Conservation (phyloP, 2,888 invertebrate species). For the Stenchaetothrips biformis region DNA sequence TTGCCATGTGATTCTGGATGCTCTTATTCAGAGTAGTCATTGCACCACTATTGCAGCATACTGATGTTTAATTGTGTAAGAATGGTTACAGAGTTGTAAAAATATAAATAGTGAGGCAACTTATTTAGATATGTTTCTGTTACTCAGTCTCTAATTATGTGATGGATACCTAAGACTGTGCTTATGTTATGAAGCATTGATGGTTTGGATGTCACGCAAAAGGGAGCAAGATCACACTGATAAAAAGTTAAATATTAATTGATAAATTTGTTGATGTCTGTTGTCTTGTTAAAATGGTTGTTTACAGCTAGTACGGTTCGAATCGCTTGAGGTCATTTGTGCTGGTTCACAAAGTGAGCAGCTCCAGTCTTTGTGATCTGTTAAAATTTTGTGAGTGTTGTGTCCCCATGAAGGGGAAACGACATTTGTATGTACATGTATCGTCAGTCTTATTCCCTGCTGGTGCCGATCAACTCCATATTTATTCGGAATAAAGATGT, state of each 20-base stretch:
- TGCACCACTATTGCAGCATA: not conserved
- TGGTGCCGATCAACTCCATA: not conserved
- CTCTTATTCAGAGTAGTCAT: too few species aligned
- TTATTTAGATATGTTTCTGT: not conserved
- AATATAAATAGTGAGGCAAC: not conserved
- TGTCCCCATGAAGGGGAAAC: not conserved
- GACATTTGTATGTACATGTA: not conserved
- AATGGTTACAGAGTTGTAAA: slow-evolving; percentile 8
- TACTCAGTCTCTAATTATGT: slow-evolving; percentile 8
- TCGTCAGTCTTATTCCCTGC: not conserved
- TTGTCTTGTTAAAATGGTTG: not conserved
- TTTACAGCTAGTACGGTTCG: not conserved
- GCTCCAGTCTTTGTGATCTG: not conserved
- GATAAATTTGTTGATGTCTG: slow-evolving; percentile 2
- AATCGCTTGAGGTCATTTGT: not conserved
- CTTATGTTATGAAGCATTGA: slow-evolving; percentile 15
- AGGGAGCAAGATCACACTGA: not conserved
- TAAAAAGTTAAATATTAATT: not conserved
- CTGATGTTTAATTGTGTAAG: not conserved
- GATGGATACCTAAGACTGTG: slow-evolving; percentile 21
- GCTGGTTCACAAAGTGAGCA: not conserved
- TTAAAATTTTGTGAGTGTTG: not conserved
- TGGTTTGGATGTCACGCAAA: not conserved
- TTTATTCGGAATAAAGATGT: slow-evolving; percentile 17
- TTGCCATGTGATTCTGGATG: too few species aligned